These are phyloP conservation scores for Crypturellus undulatus DNA, from an alignment of 2,113 vertebrate species.

Conservation along the genomic window DNA sequence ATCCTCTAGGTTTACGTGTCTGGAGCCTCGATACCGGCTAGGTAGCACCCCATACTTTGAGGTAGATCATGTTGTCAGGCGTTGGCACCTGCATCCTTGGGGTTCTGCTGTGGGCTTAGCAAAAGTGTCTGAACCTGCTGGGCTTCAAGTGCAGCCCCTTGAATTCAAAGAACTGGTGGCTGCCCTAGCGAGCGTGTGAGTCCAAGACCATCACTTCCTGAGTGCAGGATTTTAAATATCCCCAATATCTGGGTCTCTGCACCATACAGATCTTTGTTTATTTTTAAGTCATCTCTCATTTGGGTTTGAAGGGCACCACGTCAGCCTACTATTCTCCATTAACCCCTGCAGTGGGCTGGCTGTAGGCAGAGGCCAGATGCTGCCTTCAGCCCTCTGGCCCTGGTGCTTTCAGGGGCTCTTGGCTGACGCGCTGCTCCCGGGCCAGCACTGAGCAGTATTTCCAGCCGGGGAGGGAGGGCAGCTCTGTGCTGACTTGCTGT, in stretches of 20 bases:
- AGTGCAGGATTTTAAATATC: fast-evolving
- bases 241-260: background rate
- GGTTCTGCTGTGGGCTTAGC: background rate
- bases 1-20: background rate
- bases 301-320: fast-evolving
- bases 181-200: fast-evolving
- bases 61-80: background rate
- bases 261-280: fast-evolving
- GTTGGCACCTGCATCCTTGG: background rate
- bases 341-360: fast-evolving
- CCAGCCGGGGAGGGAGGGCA: background rate
- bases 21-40: background rate
- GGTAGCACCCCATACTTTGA: background rate
- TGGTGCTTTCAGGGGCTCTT: background rate
- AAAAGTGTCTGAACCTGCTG: background rate
- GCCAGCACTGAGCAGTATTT: background rate
- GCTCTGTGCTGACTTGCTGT: background rate
- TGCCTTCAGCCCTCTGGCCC: background rate
- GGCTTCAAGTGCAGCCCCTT: background rate
- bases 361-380: background rate
- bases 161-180: background rate
- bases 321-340: fast-evolving
- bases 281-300: background rate
- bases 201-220: fast-evolving
- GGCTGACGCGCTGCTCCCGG: fast-evolving